Percentiles rank a stretch among this genome's conserved stretches.
Evolutionary conservation across 1,140 invertebrate species (phyloP).

Genomic region (Pristionchus pacificus): DNA sequence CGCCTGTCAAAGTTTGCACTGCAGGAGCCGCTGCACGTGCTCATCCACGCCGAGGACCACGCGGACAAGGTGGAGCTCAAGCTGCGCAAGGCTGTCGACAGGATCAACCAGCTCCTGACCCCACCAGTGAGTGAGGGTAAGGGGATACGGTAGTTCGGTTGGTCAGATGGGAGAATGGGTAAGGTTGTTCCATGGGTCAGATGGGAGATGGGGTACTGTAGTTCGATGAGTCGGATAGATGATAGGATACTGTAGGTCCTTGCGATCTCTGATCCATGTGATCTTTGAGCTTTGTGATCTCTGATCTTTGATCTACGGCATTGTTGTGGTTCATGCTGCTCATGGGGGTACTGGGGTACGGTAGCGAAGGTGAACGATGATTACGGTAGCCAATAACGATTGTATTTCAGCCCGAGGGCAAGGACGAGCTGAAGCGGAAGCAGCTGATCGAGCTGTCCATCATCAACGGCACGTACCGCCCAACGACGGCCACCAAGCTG

Average conservation of each 20-base stretch:
- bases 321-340: too few relatives aligned
- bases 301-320: too few relatives aligned
- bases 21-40: constrained; percentile 83
- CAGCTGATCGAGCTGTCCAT: constrained; percentile 99
- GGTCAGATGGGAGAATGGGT: neutral
- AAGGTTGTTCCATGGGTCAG: neutral
- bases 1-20: neutral
- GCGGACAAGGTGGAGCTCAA: constrained; percentile 90
- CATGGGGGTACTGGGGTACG: too few relatives aligned
- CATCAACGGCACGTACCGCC: constrained; percentile 93
- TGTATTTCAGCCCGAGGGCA: constrained; percentile 83
- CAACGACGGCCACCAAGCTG: constrained; percentile 24
- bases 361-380: too few relatives aligned
- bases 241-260: too few relatives aligned
- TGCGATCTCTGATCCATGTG: too few relatives aligned
- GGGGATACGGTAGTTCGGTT: neutral
- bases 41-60: constrained; percentile 96
- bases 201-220: neutral
- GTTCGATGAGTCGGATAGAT: neutral
- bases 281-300: too few relatives aligned
- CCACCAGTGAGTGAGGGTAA: constrained; percentile 63
- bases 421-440: constrained; percentile 98
- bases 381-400: too few relatives aligned
- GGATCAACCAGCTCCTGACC: constrained; percentile 90
- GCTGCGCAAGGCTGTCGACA: constrained; percentile 88